Base-by-base conservation (phyloP, 2,797 vertebrate species). In the Kryptolebias ocellatus region DNA sequence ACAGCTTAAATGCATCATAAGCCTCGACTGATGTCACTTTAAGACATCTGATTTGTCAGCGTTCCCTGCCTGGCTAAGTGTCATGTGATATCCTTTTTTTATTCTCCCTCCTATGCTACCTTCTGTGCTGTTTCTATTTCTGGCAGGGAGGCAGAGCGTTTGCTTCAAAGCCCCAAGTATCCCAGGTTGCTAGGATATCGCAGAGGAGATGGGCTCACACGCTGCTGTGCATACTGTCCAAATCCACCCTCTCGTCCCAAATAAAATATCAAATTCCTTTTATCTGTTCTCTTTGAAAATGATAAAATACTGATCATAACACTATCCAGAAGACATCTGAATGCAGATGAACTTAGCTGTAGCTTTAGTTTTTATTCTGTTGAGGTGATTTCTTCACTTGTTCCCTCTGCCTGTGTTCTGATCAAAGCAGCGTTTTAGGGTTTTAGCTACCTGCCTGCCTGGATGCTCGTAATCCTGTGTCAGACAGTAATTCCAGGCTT, bases 131-230 rank as follows among this genome's bases (percentile, higher is more conserved):
- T 79, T 87, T 85, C 91, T 89, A 90, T 93, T 90, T 89, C 81
- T 91, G 85, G 85, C 76, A 39, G 71, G 47, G 89, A 88, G 80
- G 81, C 86, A 68, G 76, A 57, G 67, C 64, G 17, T 65, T 86
- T n/a, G 15, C 81, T 82, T 91, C 81, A 86, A 89, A 90, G 80
- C 81, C 65, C 76, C 50, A 60, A 72, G 78, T 80, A 79, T 86
- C 69, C 72, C 70, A 84, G 87, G 90, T 93, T 93, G 84, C 89
- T 87, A 89, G 87, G 83, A 90, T 90, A 88, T 88, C 57, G 52
- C 70, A 65, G 54, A 69, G 65, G 50, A 76, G 70, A 67, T 58
- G 56, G 4, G 69, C 52, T 77, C 66, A 27, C 29, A 60, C 37
- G 42, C 76, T 83, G 70, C 72, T 90, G 84, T 88, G 74, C 83